Percentiles rank a stretch among this genome's conserved stretches.
Conservation (phyloP, 2,888 invertebrate species). For the Gastrophysa polygoni region DNA sequence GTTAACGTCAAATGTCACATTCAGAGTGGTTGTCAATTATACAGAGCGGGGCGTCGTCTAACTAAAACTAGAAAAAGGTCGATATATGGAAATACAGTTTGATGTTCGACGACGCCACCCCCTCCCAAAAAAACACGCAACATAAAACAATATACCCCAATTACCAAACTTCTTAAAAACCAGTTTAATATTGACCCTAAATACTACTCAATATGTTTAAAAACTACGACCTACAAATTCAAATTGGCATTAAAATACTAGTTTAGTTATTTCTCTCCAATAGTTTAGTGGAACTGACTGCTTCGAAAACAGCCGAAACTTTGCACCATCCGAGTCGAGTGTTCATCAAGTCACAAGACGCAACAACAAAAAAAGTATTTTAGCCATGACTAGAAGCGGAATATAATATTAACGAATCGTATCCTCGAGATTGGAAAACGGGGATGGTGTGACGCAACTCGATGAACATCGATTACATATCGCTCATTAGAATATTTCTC, state of each 20-base stretch:
- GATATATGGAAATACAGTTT: too few relatives aligned
- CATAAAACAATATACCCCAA: conserved; percentile 53
- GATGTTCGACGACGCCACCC: too few relatives aligned
- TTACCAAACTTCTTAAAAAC: conserved; percentile 57
- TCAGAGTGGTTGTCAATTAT: conserved; percentile 47
- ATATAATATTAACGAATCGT: too few relatives aligned
- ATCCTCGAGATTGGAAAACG: too few relatives aligned
- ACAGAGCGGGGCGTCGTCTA: conserved; percentile 19
- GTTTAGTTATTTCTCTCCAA: too few relatives aligned
- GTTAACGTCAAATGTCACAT: conserved; percentile 33
- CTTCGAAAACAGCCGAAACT: conserved; percentile 45
- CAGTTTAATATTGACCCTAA: conserved; percentile 57
- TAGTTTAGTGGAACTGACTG: conserved; percentile 57
- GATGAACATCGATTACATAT: conserved; percentile 45
- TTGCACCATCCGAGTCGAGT: conserved; percentile 51
- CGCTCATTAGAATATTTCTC: conserved; percentile 52
- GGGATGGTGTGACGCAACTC: too few relatives aligned
- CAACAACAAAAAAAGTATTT: too few relatives aligned
- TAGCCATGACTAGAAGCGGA: too few relatives aligned
- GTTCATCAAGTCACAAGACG: conserved; percentile 25
- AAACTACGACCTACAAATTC: conserved; percentile 42
- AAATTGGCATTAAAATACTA: conserved; percentile 59
- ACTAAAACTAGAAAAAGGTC: too few relatives aligned
- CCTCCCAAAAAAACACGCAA: conserved; percentile 55
- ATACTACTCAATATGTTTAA: conserved; percentile 46